Conservation (phyloP, 2,113 vertebrate species). For the Thunnus maccoyii region DNA sequence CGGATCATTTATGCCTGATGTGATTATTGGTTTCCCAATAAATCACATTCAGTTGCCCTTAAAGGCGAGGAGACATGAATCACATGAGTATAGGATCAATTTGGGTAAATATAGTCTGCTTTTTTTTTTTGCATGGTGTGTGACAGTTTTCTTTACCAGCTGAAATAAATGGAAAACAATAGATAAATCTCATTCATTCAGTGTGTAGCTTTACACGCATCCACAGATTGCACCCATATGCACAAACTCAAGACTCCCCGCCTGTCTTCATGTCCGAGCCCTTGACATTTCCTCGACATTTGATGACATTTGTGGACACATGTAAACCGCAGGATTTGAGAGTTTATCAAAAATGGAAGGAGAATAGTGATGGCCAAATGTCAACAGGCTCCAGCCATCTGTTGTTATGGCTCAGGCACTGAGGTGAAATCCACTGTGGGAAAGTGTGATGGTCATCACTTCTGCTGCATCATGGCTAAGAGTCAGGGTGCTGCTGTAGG, state of each 20-base stretch:
- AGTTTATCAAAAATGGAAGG: slow-evolving; percentile 67
- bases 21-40: slow-evolving; percentile 8
- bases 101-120: not conserved
- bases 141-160: not conserved
- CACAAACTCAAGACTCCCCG: slow-evolving; percentile 9
- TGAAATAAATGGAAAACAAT: no score
- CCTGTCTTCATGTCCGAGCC: slow-evolving; percentile 54
- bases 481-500: not conserved
- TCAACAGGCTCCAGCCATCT: slow-evolving; percentile 80
- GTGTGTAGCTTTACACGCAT: not conserved
- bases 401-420: slow-evolving; percentile 51
- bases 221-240: not conserved
- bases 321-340: slow-evolving; percentile 72
- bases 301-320: slow-evolving; percentile 84
- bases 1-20: not conserved
- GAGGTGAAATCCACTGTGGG: slow-evolving; percentile 43
- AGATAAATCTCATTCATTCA: not conserved
- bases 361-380: slow-evolving; percentile 75
- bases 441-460: slow-evolving; percentile 14
- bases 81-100: no score
- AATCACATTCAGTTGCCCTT: no score
- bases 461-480: slow-evolving; percentile 24
- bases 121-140: not conserved
- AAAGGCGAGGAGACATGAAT: no score
- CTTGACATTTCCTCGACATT: slow-evolving; percentile 87